These are phyloP conservation scores for Hippocampus zosterae DNA, from an alignment of 2,113 vertebrate species.

Conservation along the genomic window DNA sequence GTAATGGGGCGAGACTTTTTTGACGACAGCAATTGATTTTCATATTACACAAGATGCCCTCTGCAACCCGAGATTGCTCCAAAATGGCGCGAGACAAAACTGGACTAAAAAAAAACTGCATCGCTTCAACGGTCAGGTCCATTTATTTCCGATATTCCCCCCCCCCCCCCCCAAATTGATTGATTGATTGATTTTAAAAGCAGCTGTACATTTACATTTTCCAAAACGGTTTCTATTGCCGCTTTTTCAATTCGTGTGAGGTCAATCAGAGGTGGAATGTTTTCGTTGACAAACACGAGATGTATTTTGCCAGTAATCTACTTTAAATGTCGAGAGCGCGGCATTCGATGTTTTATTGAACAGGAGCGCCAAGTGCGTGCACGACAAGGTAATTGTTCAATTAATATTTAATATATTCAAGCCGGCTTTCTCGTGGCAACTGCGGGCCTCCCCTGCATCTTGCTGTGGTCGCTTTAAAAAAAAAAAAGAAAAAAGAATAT, in stretches of 20 bases:
- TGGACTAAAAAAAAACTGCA: too few relatives aligned
- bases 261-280: slow-evolving; percentile 3
- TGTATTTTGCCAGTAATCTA: background rate
- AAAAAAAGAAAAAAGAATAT: background rate
- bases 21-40: slow-evolving; percentile 1
- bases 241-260: background rate
- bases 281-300: background rate
- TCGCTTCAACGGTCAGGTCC: too few relatives aligned
- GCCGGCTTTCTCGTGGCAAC: background rate
- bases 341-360: slow-evolving; percentile 9
- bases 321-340: background rate
- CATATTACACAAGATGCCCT: background rate
- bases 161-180: too few relatives aligned
- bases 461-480: background rate
- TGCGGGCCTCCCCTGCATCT: background rate
- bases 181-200: too few relatives aligned
- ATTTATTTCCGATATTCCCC: too few relatives aligned
- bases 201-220: background rate
- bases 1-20: background rate
- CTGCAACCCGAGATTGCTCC: background rate
- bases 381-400: slow-evolving; percentile 2
- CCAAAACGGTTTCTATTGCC: background rate
- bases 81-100: background rate
- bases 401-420: slow-evolving; percentile 12
- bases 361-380: background rate